A percentile compares a stretch with the other conserved stretches of the same genome.
Evolutionary conservation across 2,113 vertebrate genomes (phyloP).

Genomic region (Ailurus styani): DNA sequence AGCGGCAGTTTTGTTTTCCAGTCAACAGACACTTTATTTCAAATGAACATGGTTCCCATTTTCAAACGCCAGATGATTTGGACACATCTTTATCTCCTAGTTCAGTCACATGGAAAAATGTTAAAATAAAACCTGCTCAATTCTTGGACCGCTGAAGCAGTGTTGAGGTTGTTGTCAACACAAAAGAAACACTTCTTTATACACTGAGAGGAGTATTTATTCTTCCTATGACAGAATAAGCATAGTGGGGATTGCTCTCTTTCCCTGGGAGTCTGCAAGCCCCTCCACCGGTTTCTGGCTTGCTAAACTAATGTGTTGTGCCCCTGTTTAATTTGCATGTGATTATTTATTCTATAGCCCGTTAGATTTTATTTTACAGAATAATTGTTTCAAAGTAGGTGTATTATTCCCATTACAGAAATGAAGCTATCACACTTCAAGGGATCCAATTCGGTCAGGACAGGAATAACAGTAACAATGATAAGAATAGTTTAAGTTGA

Average conservation of each 20-base stretch:
- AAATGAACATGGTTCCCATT: neutral
- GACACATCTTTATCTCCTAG: neutral
- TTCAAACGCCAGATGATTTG: slow-evolving; percentile 30
- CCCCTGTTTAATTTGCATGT: neutral
- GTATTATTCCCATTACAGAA: neutral
- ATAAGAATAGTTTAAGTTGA: neutral
- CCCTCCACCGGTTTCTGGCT: neutral
- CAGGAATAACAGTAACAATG: neutral
- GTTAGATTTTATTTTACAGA: neutral
- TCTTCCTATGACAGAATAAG: neutral
- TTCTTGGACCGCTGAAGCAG: neutral
- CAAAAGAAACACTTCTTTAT: neutral
- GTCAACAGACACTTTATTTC: neutral
- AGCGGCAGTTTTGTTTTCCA: slow-evolving; percentile 32
- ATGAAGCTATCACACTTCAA: neutral
- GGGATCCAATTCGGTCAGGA: neutral
- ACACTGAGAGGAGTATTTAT: neutral
- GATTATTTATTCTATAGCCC: neutral
- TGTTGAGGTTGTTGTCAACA: neutral
- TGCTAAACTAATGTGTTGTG: neutral
- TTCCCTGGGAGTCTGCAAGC: neutral
- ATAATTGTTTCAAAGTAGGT: neutral
- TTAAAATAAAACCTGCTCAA: neutral
- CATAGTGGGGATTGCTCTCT: neutral
- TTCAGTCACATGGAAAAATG: neutral